phyloP scores from a whole-genome alignment of 2,888 invertebrate species.

The Chydorus sphaericus region DNA sequence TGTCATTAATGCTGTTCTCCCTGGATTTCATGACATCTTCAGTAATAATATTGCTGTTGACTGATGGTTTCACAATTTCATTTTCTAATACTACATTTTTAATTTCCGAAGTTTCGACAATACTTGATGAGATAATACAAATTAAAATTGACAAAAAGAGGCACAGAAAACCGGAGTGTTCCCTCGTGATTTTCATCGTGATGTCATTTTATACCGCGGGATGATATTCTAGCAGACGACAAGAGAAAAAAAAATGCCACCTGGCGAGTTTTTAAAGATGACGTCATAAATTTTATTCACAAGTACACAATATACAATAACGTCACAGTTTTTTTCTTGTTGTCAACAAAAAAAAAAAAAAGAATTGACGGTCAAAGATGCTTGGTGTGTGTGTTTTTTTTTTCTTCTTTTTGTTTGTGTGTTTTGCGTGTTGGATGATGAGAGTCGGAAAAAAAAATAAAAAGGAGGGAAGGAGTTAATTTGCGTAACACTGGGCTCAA shows the following conservation, averaged over 20 bases:
- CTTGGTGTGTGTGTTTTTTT: slow-evolving; percentile 9
- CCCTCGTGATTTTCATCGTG: too few species aligned
- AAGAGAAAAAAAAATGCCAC: neutral
- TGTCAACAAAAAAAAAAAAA: slow-evolving; percentile 16
- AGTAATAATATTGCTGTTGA: too few species aligned
- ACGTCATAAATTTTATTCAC: slow-evolving; percentile 22
- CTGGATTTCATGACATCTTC: too few species aligned
- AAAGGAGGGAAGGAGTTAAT: neutral
- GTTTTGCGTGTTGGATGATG: neutral
- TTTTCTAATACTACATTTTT: too few species aligned
- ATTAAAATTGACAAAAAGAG: too few species aligned
- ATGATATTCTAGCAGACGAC: neutral
- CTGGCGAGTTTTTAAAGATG: slow-evolving; percentile 16
- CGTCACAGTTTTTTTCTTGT: slow-evolving; percentile 18
- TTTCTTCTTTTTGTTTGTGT: slow-evolving; percentile 3
- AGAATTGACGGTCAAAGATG: slow-evolving; percentile 5
- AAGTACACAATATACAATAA: slow-evolving; percentile 23
- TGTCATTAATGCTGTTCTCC: neutral
- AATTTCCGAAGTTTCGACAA: too few species aligned
- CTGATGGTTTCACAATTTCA: too few species aligned
- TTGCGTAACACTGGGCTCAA: too few species aligned
- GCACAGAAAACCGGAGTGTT: too few species aligned
- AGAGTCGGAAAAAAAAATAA: slow-evolving; percentile 4
- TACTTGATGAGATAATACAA: too few species aligned
- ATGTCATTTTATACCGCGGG: too few species aligned